Conservation (phyloP, 2,888 invertebrate genomes). For the Apeira syringaria region DNA sequence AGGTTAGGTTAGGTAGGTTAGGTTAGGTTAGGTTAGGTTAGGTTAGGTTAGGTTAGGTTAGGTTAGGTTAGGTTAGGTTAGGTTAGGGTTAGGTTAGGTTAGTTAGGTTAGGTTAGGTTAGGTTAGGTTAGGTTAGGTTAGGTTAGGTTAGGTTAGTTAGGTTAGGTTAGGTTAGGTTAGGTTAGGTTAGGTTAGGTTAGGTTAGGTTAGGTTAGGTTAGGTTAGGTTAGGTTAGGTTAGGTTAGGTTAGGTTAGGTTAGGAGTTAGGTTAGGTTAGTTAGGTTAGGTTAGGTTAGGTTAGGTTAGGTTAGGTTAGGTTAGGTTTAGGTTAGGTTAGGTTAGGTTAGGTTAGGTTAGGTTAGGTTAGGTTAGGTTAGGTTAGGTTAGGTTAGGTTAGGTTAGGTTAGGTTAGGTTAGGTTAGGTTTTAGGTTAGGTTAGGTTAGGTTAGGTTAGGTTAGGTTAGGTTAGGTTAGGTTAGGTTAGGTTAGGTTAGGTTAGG, state of each 20-base stretch:
- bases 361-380: neutral
- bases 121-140: neutral
- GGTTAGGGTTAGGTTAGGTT: neutral
- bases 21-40: neutral
- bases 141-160: neutral
- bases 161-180: neutral
- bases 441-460: slow-evolving; percentile 5
- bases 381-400: neutral
- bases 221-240: neutral
- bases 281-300: neutral
- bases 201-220: neutral
- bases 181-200: slow-evolving; percentile 9
- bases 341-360: neutral
- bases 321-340: neutral
- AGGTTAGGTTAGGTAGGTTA: too few relatives aligned
- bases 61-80: neutral
- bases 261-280: neutral
- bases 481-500: slow-evolving; percentile 12
- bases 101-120: neutral
- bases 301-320: neutral
- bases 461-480: slow-evolving; percentile 10
- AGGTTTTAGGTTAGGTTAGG: too few relatives aligned
- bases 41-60: neutral
- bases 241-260: too few relatives aligned
- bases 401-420: neutral